Conservation (phyloP, 2,888 invertebrate species). For the Synergus laeviventris region DNA sequence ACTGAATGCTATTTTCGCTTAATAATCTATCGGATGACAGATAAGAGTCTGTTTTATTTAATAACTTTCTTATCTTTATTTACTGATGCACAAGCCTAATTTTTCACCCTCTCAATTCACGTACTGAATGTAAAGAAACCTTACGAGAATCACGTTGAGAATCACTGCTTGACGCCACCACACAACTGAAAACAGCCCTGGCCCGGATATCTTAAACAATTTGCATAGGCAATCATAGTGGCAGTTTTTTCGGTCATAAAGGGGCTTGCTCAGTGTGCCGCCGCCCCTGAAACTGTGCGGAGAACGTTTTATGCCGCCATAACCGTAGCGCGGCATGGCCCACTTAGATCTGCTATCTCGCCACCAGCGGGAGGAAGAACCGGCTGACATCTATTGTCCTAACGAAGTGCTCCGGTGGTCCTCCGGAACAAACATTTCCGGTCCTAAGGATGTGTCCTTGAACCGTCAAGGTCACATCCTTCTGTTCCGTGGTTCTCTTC, state of each 20-base stretch:
- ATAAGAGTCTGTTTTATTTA: constrained; percentile 42
- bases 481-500: neutral
- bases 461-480: constrained; percentile 55
- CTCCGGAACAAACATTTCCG: constrained; percentile 55
- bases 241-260: constrained; percentile 75
- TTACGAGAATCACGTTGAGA: constrained; percentile 16
- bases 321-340: constrained; percentile 75
- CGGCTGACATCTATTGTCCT: constrained; percentile 72
- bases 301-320: constrained; percentile 74
- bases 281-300: constrained; percentile 60
- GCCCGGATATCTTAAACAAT: constrained; percentile 75
- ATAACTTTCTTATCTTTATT: neutral
- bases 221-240: constrained; percentile 76
- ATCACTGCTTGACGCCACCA: constrained; percentile 29
- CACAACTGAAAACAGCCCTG: constrained; percentile 43
- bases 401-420: constrained; percentile 54
- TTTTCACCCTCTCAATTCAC: neutral
- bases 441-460: constrained; percentile 54
- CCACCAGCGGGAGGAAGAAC: constrained; percentile 60
- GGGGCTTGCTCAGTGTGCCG: constrained; percentile 58
- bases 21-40: constrained; percentile 54
- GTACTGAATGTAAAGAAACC: neutral
- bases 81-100: neutral
- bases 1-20: constrained; percentile 48
- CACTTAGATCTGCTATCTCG: constrained; percentile 75